These are phyloP conservation scores for Neolamprologus falcicula DNA, from an alignment of 2,113 vertebrate genomes.

Conservation along the genomic window DNA sequence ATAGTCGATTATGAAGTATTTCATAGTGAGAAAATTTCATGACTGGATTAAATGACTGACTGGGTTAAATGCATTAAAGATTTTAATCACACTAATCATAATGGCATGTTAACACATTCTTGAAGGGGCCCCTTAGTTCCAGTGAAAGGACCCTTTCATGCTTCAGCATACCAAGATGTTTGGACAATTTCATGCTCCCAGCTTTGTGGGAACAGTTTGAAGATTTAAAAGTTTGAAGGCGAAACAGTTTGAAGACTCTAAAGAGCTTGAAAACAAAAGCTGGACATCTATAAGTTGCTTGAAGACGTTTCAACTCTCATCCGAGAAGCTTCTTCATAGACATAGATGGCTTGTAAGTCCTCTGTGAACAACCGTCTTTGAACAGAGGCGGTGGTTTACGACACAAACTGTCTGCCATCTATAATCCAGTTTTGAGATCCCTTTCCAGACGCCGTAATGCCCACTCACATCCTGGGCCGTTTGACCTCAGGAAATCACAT, in stretches of 20 bases:
- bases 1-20: neutral
- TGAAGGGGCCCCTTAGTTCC: neutral
- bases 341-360: neutral
- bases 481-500: neutral
- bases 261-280: neutral
- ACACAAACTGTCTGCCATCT: neutral
- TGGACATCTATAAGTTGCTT: neutral
- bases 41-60: neutral
- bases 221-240: neutral
- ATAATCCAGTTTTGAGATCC: neutral
- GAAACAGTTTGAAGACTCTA: neutral
- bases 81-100: neutral
- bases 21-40: neutral
- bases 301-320: neutral
- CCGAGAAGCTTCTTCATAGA: neutral
- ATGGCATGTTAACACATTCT: neutral
- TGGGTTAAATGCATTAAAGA: neutral
- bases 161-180: neutral
- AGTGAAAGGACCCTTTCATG: neutral
- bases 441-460: fast-evolving
- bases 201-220: neutral
- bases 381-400: neutral
- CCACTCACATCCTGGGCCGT: neutral
- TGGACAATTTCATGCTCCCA: neutral
- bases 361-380: neutral